Base-by-base conservation (phyloP, 2,888 invertebrate genomes). In the Geotrupes spiniger region DNA sequence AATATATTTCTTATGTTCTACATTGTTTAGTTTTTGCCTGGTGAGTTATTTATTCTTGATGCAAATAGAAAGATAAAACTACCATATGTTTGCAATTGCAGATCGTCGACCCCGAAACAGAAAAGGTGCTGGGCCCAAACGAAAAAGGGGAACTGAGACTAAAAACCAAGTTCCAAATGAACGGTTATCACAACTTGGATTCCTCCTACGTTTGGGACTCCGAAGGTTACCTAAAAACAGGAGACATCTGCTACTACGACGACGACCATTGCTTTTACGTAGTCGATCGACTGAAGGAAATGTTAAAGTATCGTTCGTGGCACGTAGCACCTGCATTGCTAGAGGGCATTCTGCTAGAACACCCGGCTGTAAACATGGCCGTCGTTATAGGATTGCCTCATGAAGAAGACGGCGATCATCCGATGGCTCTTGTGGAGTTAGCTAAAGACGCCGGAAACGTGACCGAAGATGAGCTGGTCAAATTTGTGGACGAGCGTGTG, bases 351-450 rank as follows among this genome's bases (percentile, higher is more conserved):
- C 46, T 72, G 21, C 45, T 56, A n/a, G 42, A 51, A n/a, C 72
- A 72, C 59, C 69, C 70, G 4, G 60, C 59, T 2, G 63, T 73
- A 2, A 47, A 78, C 11, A 90, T 92, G 60, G 89, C 85, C 0
- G 91, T 87, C 0, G 92, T 94, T 0, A 74, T 92, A 50, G 92
- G 91, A 0, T 70, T 87, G 14, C 83, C 84, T 0, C 82, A 89
- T 62, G 73, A 76, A 0, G 69, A 72, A 9, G 77, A 78, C 15
- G 91, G 89, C 3, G 88, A 91, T 66, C 76, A 82, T 16, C 89
- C 90, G 0, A 78, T 79, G 59, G 88, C 85, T 0, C 82, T 84
- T 53, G 74, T 90, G 9, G 26, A 45, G 1, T 79, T 85, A 0
- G 60, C 76, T 0, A 79, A 79, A 50, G 64, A 75, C 12, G 74